Evolutionary conservation across 2,113 vertebrate species (phyloP).

Genomic region (Numida meleagris): DNA sequence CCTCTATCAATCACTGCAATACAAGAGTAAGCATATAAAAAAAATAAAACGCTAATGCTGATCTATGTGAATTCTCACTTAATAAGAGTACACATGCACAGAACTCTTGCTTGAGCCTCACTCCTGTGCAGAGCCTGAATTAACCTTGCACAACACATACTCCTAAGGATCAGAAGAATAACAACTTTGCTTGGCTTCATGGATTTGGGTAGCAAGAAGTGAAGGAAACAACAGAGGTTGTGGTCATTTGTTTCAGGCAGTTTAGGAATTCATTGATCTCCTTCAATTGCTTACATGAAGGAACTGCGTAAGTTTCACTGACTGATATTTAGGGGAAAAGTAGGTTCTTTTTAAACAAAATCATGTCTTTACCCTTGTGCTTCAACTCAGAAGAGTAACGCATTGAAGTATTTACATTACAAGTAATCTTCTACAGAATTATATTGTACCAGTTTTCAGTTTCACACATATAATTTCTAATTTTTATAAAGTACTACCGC

Average conservation of each 20-base stretch:
- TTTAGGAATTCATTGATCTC: neutral
- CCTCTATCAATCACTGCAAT: neutral
- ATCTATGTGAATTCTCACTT: neutral
- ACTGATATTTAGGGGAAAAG: neutral
- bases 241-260: neutral
- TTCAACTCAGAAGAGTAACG: neutral
- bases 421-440: neutral
- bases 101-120: neutral
- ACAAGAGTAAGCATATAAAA: neutral
- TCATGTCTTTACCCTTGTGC: fast-evolving
- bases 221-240: neutral
- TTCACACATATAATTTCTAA: neutral
- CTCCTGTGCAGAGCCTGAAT: neutral
- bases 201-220: neutral
- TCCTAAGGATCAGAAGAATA: neutral
- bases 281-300: neutral
- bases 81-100: fast-evolving
- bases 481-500: neutral
- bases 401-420: neutral
- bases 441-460: neutral
- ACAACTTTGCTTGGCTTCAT: neutral
- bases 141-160: fast-evolving
- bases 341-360: neutral
- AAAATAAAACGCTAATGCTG: neutral
- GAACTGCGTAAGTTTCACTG: neutral